phyloP scores from a whole-genome alignment of 2,888 invertebrate species.

The Eupsilia transversa region DNA sequence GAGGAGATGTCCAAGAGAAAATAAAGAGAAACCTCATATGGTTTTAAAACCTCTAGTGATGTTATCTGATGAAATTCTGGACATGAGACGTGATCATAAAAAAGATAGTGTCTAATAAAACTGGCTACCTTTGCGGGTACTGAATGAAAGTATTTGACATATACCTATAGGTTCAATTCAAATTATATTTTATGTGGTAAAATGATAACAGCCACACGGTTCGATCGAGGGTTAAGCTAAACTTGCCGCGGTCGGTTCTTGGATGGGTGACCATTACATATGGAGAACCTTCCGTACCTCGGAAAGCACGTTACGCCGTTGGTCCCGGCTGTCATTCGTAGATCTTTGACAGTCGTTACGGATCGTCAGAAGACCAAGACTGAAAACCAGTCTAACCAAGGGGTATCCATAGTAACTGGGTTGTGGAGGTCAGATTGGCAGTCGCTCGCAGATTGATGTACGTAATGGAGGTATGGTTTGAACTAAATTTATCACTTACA shows the following conservation, averaged over 20 bases:
- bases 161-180: neutral
- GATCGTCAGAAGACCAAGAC: neutral
- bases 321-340: neutral
- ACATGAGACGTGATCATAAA: constrained; percentile 52
- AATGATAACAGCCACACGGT: neutral
- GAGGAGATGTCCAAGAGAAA: constrained; percentile 66
- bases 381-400: neutral
- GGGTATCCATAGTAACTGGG: neutral
- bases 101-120: constrained; percentile 53
- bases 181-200: neutral
- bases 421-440: no score
- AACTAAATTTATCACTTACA: no score
- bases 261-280: neutral
- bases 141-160: constrained; percentile 18
- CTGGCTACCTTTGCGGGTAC: constrained; percentile 23
- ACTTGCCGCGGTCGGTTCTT: no score
- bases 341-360: no score
- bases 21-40: constrained; percentile 67
- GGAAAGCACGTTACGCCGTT: no score
- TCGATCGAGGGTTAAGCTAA: no score
- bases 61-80: constrained; percentile 53
- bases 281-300: neutral
- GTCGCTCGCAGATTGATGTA: no score
- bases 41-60: constrained; percentile 68
- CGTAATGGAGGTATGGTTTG: no score